These are phyloP conservation scores for Amia ocellicauda DNA, from an alignment of 2,113 vertebrate genomes.

Conservation along the genomic window DNA sequence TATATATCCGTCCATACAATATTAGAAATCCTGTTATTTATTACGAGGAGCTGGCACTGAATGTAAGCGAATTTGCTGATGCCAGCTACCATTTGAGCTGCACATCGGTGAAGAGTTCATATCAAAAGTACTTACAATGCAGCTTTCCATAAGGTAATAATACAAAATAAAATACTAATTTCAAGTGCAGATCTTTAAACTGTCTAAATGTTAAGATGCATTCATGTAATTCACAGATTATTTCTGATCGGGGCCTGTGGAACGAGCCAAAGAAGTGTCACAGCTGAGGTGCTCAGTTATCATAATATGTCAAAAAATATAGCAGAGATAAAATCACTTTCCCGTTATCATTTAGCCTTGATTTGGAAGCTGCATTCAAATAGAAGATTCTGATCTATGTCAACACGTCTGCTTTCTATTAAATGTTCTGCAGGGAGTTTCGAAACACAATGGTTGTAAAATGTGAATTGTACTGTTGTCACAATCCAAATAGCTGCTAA, in stretches of 20 bases:
- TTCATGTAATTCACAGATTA: background rate
- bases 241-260: background rate
- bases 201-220: background rate
- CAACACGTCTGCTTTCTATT: background rate
- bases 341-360: constrained; percentile 1
- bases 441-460: background rate
- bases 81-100: too few species aligned
- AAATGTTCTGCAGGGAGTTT: background rate
- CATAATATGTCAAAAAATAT: background rate
- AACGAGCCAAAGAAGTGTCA: too few species aligned
- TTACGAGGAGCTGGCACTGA: too few species aligned
- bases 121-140: too few species aligned
- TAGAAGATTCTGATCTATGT: constrained; percentile 9
- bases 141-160: too few species aligned
- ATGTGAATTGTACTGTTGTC: background rate
- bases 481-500: constrained; percentile 34
- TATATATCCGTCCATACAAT: too few species aligned
- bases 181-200: background rate
- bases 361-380: constrained; percentile 5
- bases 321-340: constrained; percentile 4
- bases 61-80: too few species aligned
- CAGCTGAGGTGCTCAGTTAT: constrained; percentile 4
- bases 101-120: too few species aligned
- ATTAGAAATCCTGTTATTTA: too few species aligned
- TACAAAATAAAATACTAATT: background rate